Evolutionary conservation across 2,113 vertebrate species (phyloP).

Genomic region (Parus major): DNA sequence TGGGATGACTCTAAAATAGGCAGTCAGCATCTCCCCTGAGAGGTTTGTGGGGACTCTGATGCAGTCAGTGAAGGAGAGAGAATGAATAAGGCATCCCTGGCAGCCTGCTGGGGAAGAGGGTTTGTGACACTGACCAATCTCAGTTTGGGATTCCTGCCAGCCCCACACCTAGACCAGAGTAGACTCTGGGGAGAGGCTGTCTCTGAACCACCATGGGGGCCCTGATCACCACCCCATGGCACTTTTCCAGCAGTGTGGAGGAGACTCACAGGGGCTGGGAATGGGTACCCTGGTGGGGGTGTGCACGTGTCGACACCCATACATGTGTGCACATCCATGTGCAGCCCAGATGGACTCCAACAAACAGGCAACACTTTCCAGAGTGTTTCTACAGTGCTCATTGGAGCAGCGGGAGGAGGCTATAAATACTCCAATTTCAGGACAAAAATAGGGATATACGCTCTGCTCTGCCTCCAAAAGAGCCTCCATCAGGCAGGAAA

Average conservation of each 20-base stretch:
- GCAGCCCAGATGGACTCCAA: neutral
- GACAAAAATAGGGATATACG: constrained; percentile 32
- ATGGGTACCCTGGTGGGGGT: fast-evolving
- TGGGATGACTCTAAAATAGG: neutral
- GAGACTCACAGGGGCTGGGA: neutral
- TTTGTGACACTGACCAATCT: fast-evolving
- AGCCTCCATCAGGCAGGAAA: neutral
- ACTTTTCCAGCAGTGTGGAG: neutral
- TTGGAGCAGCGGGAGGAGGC: neutral
- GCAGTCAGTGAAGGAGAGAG: neutral
- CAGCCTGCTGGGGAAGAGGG: neutral
- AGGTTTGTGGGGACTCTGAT: neutral
- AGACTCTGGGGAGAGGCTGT: neutral
- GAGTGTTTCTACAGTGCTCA: neutral
- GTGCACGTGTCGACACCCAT: fast-evolving
- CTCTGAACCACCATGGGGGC: neutral
- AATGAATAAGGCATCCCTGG: neutral
- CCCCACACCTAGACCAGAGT: neutral
- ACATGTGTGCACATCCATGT: neutral
- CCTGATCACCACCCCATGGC: neutral
- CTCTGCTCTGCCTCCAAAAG: neutral
- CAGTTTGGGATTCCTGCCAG: neutral
- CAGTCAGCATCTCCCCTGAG: neutral
- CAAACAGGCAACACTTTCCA: neutral
- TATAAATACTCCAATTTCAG: constrained; percentile 48